Conservation (phyloP, 2,888 invertebrate species). For the Neoaliturus tenellus region DNA sequence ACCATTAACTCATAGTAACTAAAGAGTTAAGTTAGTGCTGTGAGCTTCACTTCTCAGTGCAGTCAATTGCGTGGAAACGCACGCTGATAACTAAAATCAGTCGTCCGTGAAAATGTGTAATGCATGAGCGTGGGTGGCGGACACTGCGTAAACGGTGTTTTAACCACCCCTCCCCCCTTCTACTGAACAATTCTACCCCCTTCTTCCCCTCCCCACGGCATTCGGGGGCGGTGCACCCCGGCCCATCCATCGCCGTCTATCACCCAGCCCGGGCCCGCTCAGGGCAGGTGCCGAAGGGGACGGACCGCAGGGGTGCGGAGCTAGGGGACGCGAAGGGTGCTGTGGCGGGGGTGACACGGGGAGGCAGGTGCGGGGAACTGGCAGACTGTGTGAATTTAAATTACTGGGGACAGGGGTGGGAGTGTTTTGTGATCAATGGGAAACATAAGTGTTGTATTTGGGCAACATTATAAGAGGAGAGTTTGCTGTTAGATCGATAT, state of each 20-base stretch:
- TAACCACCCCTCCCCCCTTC: neutral
- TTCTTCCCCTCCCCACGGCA: too few relatives aligned
- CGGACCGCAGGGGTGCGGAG: neutral
- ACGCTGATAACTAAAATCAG: neutral
- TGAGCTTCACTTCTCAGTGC: too few relatives aligned
- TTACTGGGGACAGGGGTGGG: neutral
- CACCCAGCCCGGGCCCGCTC: neutral
- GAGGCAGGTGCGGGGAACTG: neutral
- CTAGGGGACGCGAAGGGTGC: neutral
- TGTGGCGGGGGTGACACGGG: neutral
- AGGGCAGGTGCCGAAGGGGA: conserved; percentile 7
- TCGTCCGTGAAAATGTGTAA: neutral
- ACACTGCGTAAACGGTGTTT: neutral
- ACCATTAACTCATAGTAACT: too few relatives aligned
- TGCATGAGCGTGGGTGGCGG: neutral
- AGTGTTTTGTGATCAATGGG: neutral
- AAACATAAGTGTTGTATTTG: neutral
- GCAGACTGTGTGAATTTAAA: neutral
- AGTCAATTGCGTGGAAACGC: too few relatives aligned
- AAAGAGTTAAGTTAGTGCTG: too few relatives aligned
- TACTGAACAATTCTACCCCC: too few relatives aligned
- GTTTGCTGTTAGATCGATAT: too few relatives aligned
- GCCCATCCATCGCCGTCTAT: too few relatives aligned
- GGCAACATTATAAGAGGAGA: too few relatives aligned
- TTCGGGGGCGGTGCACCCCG: too few relatives aligned